A percentile compares a stretch with the other conserved stretches of the same genome.
Conservation (phyloP, 2,888 invertebrate species). For the Stenodera caucasica region DNA sequence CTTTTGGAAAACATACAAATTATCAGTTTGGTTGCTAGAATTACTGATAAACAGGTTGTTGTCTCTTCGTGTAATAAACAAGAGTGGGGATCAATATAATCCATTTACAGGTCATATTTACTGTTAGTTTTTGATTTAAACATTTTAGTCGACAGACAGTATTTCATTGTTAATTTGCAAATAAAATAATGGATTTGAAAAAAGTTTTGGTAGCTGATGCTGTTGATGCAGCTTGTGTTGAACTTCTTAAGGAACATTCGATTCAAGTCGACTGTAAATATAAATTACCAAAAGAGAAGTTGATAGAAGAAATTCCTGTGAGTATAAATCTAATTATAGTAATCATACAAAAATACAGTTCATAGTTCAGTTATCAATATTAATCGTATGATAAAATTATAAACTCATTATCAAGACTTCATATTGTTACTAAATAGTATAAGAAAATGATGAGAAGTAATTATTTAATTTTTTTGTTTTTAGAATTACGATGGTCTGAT, state of each 20-base stretch:
- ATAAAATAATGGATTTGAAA: constrained; percentile 62
- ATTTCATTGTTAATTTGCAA: not conserved
- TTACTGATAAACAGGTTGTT: constrained; percentile 26
- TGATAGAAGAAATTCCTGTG: constrained; percentile 83
- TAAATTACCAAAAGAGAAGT: constrained; percentile 76
- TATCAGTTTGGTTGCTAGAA: not conserved
- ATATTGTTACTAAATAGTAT: too few relatives aligned
- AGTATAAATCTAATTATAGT: too few relatives aligned
- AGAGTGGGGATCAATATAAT: constrained; percentile 29
- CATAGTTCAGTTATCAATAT: constrained; percentile 11
- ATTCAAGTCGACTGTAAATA: constrained; percentile 79
- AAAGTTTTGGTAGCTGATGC: constrained; percentile 92
- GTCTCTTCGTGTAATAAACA: constrained; percentile 24
- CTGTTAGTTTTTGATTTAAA: constrained; percentile 2
- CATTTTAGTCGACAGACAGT: not conserved
- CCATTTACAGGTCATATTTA: constrained; percentile 2
- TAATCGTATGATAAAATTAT: constrained; percentile 8
- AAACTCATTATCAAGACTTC: not conserved
- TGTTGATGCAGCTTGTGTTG: constrained; percentile 82
- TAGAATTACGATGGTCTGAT: constrained; percentile 90
- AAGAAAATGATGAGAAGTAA: not conserved
- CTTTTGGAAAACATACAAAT: not conserved
- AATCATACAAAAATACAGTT: not conserved
- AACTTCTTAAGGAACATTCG: constrained; percentile 74
- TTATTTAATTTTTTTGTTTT: constrained; percentile 38